Evolutionary conservation across 2,797 vertebrate species (phyloP), one percentile per base, ranked within the genome.

Genomic region (Bradypodion pumilum): DNA sequence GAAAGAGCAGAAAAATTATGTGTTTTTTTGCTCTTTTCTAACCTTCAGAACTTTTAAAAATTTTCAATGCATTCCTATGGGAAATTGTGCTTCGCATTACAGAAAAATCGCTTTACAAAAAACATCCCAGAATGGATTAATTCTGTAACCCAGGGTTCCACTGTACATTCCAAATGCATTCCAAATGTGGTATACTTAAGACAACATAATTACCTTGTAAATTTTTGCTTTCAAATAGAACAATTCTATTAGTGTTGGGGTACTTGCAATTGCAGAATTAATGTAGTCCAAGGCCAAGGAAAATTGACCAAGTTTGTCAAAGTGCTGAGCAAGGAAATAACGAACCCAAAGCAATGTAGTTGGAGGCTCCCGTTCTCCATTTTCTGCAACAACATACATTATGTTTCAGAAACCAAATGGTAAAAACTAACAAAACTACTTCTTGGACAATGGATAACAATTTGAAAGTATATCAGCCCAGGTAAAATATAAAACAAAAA

Each of bases 201-300:
- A 68, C 74, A 16, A 79, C 66, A 77, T 93, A 80, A 23, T 94
- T 95, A 97, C 96, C 96, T 97, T 97, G 86, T 96, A 96, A 91
- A 97, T 96, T 94, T 96, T 97, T 90, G 96, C 96, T 94, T 97
- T 96, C 91, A 96, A 91, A 91, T 95, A 96, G 93, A 97, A 96
- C 44, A 97, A 88, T 87, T 97, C 96, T 94, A 96, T 96, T 90
- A 97, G 92, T 2, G 95, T 96, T 87, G 96, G 96, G 88, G 95
- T 96, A 92, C 94, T 95, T 85, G 95, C 91, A 90, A 96, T 95
- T 83, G 95, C 95, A 93, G 94, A 88, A 91, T 97, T 96, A 92
- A 96, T 95, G 89, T 96, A 96, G 89, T 96, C 95, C 92, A 97
- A 93, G 88, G 95, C 96, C 92, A 96, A 86, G 80, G 95, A 95